These are phyloP conservation scores for Prunella fulvescens DNA, from an alignment of 2,113 vertebrate genomes.

Conservation along the genomic window DNA sequence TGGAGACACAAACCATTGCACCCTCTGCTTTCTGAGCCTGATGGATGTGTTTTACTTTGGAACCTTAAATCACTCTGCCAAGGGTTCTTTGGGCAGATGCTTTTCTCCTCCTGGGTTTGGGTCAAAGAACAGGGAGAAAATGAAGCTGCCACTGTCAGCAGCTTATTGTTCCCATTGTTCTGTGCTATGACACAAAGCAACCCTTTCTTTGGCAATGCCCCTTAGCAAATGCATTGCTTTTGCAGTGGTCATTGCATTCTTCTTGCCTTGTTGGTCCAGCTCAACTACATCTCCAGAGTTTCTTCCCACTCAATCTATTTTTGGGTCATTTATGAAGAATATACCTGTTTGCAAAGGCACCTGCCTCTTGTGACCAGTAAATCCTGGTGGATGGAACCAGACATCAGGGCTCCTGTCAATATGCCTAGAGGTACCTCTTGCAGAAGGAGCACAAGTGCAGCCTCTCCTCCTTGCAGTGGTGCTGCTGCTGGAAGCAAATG, in stretches of 20 bases:
- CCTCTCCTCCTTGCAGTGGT: not conserved
- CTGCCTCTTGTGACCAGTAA: not conserved
- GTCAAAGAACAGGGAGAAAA: not conserved
- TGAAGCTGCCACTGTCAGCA: not conserved
- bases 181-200: not conserved
- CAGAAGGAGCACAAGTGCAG: not conserved
- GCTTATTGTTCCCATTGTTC: not conserved
- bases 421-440: not conserved
- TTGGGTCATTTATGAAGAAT: not conserved
- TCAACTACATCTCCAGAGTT: not conserved
- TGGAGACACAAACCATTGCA: not conserved
- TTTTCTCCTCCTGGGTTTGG: not conserved
- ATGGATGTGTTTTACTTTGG: not conserved
- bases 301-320: not conserved
- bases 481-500: not conserved
- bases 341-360: not conserved
- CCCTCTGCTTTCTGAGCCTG: not conserved
- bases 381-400: not conserved
- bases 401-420: not conserved
- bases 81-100: not conserved
- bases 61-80: not conserved
- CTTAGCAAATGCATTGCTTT: not conserved
- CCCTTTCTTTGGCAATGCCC: not conserved
- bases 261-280: not conserved
- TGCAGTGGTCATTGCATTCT: not conserved